Base-by-base conservation (phyloP, 2,888 invertebrate species). In the Pollenia labialis region DNA sequence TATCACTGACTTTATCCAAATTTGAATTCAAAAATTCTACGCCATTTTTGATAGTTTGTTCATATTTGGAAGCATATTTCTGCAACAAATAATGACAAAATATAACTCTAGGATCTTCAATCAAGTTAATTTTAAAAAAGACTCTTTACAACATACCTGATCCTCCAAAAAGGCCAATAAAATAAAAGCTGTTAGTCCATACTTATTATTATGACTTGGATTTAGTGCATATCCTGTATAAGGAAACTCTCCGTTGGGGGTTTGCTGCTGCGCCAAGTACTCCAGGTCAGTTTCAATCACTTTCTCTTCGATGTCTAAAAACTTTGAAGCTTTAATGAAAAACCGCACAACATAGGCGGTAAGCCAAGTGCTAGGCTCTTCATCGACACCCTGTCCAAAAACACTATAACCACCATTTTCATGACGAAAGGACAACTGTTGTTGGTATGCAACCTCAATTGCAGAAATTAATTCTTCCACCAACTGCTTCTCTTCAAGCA, bases 341-440 rank as follows among this genome's bases (percentile, higher is more conserved):
- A 97, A 96, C 88, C 96, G 95, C 1, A 96, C 95, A 0, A 97
- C 97, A 91, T 97, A 98, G 0, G 97, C 97, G 3, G 98, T 97
- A 85, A 98, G 93, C 97, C 96, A 96, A 0, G 95, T 95, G 48
- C 97, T 97, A 0, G 97, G 96, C 0, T 93, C 91, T 0, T 93
- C 90, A 90, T 95, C 95, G 0, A 94, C 93, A 0, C 18, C 46
- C 1, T 95, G 93, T 0, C 97, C 96, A 90, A 97, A 97, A 0
- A 97, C 96, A 48, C 97, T 96, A 93, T 96, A 97, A 0, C 97
- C 97, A 0, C 97, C 97, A 71, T 96, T 95, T 0, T 94, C 93
- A 89, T 96, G 96, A 60, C 95, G 94, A 91, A 96, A 97, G 81
- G 95, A 96, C 80, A 97, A 92, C 90, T 97, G 96, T 9, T 96